Evolutionary conservation across 2,797 vertebrate species (phyloP).

Genomic region (Gouania willdenowi): DNA sequence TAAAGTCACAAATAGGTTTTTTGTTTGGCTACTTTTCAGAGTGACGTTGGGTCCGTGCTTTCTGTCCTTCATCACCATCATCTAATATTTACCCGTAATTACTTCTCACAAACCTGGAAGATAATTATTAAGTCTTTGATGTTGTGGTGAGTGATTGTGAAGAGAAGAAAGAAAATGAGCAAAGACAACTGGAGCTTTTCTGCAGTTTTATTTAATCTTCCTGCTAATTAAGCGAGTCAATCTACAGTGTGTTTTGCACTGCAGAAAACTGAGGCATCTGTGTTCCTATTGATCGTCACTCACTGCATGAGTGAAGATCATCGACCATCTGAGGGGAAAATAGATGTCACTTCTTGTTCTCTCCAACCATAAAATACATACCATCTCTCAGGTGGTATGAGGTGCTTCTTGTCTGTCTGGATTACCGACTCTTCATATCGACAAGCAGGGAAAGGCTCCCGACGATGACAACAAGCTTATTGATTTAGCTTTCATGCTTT

Average conservation of each 20-base stretch:
- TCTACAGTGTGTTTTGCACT: constrained; percentile 60
- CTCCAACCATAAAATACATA: constrained; percentile 16
- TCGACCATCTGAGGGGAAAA: constrained; percentile 45
- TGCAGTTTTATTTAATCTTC: constrained; percentile 31
- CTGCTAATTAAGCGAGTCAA: constrained; percentile 73
- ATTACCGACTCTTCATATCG: constrained; percentile 13
- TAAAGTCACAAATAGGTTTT: not conserved
- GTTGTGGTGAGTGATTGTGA: constrained; percentile 22
- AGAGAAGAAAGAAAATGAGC: constrained; percentile 9
- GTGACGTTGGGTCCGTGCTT: constrained; percentile 3
- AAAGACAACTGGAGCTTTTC: constrained; percentile 50
- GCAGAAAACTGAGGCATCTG: constrained; percentile 51
- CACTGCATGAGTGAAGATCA: constrained; percentile 49
- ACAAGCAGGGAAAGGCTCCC: not conserved
- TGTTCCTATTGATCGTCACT: constrained; percentile 58
- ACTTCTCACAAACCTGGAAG: constrained; percentile 7
- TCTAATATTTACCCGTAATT: constrained; percentile 25
- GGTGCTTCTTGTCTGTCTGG: constrained; percentile 8
- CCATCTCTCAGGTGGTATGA: constrained; percentile 1
- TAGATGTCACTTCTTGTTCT: constrained; percentile 31
- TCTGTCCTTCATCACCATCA: constrained; percentile 25
- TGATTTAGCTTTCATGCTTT: constrained; percentile 16
- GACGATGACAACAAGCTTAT: constrained; percentile 12
- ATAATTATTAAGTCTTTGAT: constrained; percentile 41
- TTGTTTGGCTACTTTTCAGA: constrained; percentile 8